phyloP scores from a whole-genome alignment of 2,113 vertebrate species.

The Lichenostomus cassidix region DNA sequence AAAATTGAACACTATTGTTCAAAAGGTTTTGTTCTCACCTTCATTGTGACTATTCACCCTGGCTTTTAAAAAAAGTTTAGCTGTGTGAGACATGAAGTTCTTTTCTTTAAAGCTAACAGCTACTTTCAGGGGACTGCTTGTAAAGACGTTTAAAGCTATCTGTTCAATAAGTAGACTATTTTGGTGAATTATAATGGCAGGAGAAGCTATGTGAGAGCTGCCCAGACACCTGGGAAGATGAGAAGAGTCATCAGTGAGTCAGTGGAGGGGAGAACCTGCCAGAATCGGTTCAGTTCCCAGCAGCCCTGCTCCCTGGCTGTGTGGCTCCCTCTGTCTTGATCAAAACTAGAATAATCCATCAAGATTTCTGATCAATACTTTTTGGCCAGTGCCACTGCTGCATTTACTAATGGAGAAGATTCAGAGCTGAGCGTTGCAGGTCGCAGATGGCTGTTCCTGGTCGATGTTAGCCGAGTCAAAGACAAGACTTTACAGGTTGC shows the following conservation, averaged over 20 bases:
- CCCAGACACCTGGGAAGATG: neutral
- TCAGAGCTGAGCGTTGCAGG: neutral
- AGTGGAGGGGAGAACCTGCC: neutral
- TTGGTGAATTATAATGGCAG: neutral
- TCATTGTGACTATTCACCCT: neutral
- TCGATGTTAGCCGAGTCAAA: neutral
- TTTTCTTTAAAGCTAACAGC: neutral
- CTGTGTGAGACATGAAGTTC: neutral
- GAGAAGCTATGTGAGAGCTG: neutral
- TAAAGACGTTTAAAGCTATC: neutral
- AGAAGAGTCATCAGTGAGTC: neutral
- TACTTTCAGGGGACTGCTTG: neutral
- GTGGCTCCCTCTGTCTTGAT: neutral
- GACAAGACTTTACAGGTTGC: neutral
- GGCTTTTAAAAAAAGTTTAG: neutral
- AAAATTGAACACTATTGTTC: constrained; percentile 4
- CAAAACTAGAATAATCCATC: neutral
- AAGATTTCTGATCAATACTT: neutral
- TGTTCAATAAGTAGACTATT: neutral
- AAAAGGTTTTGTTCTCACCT: constrained; percentile 11
- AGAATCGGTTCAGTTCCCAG: neutral
- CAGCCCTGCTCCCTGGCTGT: rapidly evolving
- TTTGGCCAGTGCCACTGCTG: neutral
- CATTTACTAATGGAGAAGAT: neutral
- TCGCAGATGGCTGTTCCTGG: neutral